These are phyloP conservation scores for Drosophila pandora DNA, from an alignment of 1,140 invertebrate species.

Conservation along the genomic window DNA sequence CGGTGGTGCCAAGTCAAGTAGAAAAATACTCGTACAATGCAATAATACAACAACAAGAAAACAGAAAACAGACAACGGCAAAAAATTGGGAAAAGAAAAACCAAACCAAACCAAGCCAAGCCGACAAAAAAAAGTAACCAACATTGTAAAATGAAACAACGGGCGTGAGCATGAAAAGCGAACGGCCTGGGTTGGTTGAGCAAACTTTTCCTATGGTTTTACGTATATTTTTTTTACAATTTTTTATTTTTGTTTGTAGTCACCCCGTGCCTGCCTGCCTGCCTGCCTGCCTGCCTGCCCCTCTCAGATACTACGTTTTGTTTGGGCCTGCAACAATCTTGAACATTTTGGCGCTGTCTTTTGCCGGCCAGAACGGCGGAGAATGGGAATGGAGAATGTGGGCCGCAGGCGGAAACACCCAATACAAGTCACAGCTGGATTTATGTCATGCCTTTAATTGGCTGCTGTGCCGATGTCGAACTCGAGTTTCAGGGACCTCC, in stretches of 20 bases:
- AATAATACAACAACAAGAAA: conserved; percentile 63
- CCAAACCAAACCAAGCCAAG: conserved; percentile 29
- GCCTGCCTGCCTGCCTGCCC: conserved; percentile 15
- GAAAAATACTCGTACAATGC: conserved; percentile 79
- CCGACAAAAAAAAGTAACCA: conserved; percentile 7
- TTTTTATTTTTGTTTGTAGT: conserved; percentile 13
- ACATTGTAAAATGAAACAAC: conserved; percentile 74
- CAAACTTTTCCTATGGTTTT: conserved; percentile 52
- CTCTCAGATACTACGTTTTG: conserved; percentile 42
- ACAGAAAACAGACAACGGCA: conserved; percentile 22
- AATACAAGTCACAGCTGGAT: conserved; percentile 84
- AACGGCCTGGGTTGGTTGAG: conserved; percentile 47
- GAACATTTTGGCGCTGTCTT: conserved; percentile 76
- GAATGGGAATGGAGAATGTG: conserved; percentile 67
- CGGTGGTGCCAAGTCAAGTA: conserved; percentile 77
- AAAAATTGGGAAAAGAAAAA: conserved; percentile 28
- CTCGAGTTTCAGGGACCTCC: conserved; percentile 17
- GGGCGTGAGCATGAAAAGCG: conserved; percentile 77
- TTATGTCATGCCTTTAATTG: conserved; percentile 84
- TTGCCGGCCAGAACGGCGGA: conserved; percentile 37
- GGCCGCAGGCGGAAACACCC: conserved; percentile 83
- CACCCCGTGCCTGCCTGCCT: conserved; percentile 26
- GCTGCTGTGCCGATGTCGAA: conserved; percentile 77
- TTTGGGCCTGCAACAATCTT: conserved; percentile 76
- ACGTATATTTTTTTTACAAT: conserved; percentile 24